Base-by-base conservation (phyloP, 1,140 invertebrate species). In the Euborellia annulipes region DNA sequence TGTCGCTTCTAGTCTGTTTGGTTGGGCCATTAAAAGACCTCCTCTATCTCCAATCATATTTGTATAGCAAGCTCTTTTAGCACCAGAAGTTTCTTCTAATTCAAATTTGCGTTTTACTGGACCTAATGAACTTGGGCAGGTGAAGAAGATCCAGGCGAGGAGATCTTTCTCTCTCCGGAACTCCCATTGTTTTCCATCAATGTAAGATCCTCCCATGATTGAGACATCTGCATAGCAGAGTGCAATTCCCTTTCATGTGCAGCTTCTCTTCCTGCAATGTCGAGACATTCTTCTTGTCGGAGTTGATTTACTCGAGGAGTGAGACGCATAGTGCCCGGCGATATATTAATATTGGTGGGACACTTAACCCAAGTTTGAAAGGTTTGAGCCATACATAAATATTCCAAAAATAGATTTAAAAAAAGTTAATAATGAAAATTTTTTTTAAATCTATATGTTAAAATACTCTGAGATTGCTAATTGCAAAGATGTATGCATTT, bases 191-290 rank as follows among this genome's bases (percentile, higher is more conserved):
- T 27, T 27, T 27, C 23, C 23, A 27, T 27, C 23, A 90, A 63
- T 0, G 79, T 80, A 3, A 91, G 68, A 65, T 90, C 85, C 62
- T 90, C 85, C 72, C 82, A 89, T 14, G 85, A 89, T 58, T 85
- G 85, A 1, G 85, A 89, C 63, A 91, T 89, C 61, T 85, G 82
- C 71, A 92, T 85, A 50, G 83, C 79, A 56, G 78, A 79, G 58
- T 88, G 82, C 42, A 87, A 72, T 65, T 90, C 85, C 38, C 80
- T 73, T 67, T 93, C 87, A 62, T 89, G 85, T n/a, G 83, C 85
- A 36, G 82, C 78, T 66, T 92, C 88, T 41, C 85, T 68, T 38
- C 73, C 75, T 54, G 70, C 73, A 3, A 82, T 71, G 59, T 89
- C 85, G 19, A 83, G 76, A 57, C 82, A 85, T 66, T 92, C 87